Evolutionary conservation across 2,888 invertebrate species (phyloP).

Genomic region (Cataglyphis altisquamis): DNA sequence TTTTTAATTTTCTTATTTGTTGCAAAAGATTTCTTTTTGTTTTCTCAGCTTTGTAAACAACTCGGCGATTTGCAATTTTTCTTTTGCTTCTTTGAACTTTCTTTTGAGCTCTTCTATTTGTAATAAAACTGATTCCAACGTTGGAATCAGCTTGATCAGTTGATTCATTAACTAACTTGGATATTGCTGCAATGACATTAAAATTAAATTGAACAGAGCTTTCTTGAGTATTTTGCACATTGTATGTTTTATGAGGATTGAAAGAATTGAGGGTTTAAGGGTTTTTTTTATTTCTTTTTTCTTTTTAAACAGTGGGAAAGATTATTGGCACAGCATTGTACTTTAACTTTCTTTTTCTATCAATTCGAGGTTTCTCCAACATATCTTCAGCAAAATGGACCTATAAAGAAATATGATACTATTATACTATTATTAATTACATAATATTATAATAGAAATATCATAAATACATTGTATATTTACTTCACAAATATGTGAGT

Average conservation of each 20-base stretch:
- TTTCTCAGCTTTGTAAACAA: background rate
- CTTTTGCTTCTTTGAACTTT: background rate
- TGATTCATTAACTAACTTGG: background rate
- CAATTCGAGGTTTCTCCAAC: background rate
- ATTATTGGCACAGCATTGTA: conserved; percentile 32
- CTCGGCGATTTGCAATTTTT: background rate
- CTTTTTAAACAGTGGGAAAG: background rate
- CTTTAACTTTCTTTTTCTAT: background rate
- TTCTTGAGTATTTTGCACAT: background rate
- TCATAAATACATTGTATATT: background rate
- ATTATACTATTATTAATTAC: background rate
- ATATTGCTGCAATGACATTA: background rate
- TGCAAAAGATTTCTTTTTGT: background rate
- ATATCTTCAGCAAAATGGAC: background rate
- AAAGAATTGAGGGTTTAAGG: too few relatives aligned
- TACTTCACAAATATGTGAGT: conserved; percentile 13
- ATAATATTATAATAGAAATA: background rate
- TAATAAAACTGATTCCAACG: background rate
- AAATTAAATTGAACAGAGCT: too few relatives aligned
- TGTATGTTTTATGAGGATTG: background rate
- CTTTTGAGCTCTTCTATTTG: background rate
- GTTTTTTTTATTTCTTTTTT: background rate
- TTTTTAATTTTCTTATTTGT: background rate
- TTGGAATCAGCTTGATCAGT: background rate
- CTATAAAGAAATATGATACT: background rate